Conservation (phyloP, 2,797 vertebrate genomes). For the Oceanodroma leucorhoa region DNA sequence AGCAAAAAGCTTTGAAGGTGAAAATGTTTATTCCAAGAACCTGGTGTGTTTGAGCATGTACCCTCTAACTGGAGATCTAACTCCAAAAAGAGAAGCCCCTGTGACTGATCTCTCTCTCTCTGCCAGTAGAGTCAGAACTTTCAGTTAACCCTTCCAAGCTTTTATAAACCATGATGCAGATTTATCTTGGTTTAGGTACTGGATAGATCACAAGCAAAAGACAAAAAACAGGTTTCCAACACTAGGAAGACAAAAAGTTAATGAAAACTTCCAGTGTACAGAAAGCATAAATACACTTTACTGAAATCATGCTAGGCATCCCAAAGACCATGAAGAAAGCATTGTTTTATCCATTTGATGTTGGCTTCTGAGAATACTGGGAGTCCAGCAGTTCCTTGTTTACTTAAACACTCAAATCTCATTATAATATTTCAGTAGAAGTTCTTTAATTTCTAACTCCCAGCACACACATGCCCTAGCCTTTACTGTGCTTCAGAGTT, state of each 20-base stretch:
- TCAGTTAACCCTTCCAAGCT: neutral
- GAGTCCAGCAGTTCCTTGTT: neutral
- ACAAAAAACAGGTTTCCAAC: neutral
- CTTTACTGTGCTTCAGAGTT: neutral
- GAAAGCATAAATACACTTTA: neutral
- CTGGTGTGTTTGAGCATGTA: neutral
- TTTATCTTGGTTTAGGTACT: neutral
- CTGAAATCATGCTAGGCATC: neutral
- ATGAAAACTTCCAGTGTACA: neutral
- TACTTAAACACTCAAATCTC: neutral
- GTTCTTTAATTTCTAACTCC: neutral
- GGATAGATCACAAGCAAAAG: neutral
- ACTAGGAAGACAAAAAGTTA: neutral
- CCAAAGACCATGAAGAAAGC: neutral
- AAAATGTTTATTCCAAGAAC: constrained; percentile 9
- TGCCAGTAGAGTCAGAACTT: neutral
- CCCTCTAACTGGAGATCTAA: neutral
- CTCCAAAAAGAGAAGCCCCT: neutral
- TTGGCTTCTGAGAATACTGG: neutral
- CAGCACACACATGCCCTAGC: neutral
- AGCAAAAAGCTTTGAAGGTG: constrained; percentile 34
- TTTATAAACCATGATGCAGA: neutral
- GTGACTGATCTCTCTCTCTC: neutral
- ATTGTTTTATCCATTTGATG: neutral
- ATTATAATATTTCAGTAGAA: neutral